phyloP scores from a whole-genome alignment of 1,140 invertebrate genomes.

The Bicyclus anynana region DNA sequence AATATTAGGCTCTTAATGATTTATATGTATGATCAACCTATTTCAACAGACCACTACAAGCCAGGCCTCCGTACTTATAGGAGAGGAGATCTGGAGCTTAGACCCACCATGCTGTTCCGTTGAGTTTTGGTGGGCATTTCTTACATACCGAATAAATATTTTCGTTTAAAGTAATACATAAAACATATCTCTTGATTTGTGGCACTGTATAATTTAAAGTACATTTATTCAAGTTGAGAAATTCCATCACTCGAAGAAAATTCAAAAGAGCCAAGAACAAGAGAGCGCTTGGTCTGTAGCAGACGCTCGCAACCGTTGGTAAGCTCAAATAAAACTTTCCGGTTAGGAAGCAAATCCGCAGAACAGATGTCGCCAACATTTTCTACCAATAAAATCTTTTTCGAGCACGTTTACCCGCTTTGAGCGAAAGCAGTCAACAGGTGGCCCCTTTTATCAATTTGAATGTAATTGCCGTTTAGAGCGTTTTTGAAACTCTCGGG shows the following conservation, averaged over 20 bases:
- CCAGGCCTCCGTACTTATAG: no score
- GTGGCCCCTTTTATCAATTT: conserved; percentile 63
- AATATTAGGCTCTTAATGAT: no score
- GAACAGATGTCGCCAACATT: conserved; percentile 61
- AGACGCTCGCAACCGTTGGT: conserved; percentile 9
- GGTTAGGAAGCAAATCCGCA: conserved; percentile 47
- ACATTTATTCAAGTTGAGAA: conserved; percentile 1
- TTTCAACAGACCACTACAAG: no score
- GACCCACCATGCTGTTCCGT: no score
- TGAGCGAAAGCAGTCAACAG: conserved; percentile 51
- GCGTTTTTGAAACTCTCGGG: conserved; percentile 35
- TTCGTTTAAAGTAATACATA: no score
- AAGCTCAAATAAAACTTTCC: conserved; percentile 50
- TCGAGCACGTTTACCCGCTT: conserved; percentile 53
- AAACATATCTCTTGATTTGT: no score
- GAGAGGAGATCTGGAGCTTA: no score
- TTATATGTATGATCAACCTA: no score
- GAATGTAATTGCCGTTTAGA: conserved; percentile 57
- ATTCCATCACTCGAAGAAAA: conserved; percentile 9
- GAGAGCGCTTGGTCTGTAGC: conserved; percentile 1
- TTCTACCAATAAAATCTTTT: conserved; percentile 68
- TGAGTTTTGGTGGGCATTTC: no score
- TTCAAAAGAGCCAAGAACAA: conserved; percentile 14
- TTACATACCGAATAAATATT: no score
- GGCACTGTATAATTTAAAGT: no score